Conservation (phyloP, 2,888 invertebrate genomes). For the Aphodius sticticus region DNA sequence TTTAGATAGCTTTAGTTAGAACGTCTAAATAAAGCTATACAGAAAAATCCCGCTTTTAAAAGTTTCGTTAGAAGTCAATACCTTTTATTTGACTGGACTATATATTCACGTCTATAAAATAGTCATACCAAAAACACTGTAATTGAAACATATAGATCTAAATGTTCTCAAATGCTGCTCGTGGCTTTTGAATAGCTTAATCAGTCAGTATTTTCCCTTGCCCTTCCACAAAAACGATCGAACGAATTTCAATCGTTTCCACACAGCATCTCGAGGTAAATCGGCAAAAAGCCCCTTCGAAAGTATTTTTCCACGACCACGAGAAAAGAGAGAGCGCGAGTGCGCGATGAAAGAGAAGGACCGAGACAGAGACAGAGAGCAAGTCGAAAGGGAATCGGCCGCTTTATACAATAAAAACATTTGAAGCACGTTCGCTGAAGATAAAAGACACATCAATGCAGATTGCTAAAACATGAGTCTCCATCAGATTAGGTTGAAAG, state of each 20-base stretch:
- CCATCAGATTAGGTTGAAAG: conserved; percentile 36
- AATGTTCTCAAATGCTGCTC: background rate
- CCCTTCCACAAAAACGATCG: background rate
- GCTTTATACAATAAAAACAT: conserved; percentile 27
- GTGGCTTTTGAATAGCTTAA: background rate
- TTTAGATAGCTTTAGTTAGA: too few relatives aligned
- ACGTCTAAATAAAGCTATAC: too few relatives aligned
- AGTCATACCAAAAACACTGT: too few relatives aligned
- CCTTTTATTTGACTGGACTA: too few relatives aligned
- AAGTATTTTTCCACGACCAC: background rate
- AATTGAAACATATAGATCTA: background rate
- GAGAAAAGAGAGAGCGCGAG: background rate
- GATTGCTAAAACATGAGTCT: conserved; percentile 37
- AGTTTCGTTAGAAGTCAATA: too few relatives aligned
- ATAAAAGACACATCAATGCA: conserved; percentile 38
- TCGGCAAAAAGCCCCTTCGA: background rate
- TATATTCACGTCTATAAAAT: too few relatives aligned
- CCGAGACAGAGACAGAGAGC: background rate
- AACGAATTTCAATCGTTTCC: background rate
- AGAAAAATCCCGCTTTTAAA: too few relatives aligned
- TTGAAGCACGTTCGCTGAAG: conserved; percentile 31
- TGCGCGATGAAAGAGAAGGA: background rate
- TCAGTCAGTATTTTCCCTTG: background rate
- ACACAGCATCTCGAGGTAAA: background rate
- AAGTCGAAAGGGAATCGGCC: conserved; percentile 7